Base-by-base conservation (phyloP, 2,888 invertebrate species). In the Villa cingulata region DNA sequence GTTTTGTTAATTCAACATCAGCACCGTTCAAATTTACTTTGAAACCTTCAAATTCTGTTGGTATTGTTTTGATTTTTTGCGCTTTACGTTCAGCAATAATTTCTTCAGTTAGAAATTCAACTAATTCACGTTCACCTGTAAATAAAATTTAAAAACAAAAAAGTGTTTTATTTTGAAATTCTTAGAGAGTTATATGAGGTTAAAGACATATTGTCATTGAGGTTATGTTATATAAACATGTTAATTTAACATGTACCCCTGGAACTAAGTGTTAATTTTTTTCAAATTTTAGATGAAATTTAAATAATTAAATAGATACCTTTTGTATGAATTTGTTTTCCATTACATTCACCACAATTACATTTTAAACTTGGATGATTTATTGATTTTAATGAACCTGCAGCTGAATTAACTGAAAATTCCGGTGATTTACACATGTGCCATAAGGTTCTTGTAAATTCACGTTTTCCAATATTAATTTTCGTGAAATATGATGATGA, bases 41-140 rank as follows among this genome's bases (percentile, higher is more conserved):
- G 63, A 95, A 96, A 2, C 88, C 91, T 19, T 86, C 83, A 19
- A 96, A 63, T 52, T 82, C 80, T 0, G 79, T 74, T 0, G 91
- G 85, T 55, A 88, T 73, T 0, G 76, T 74, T 65, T 84, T 81
- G 16, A 78, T 65, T 63, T 86, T 86, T 60, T 83, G 84, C 3
- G 85, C 79, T 63, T 89, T 87, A 56, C 86, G 83, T 65, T 96
- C 96, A 0, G 89, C 86, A 23, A 86, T 75, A 53, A 97, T 95
- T 72, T 97, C 96, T 61, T 96, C 91, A 2, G 86, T 83, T 23
- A 97, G 71, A 63, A 95, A 96, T 63, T 90, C 88, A 0, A 88
- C 83, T 43, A 97, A 72, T 62, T 91, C 90, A 55, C 81, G 76
- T 64, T 90, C 90, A 58, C 85, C 89, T 90, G 58, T 34, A 44